Conservation (phyloP, 2,888 invertebrate species). For the Perdita meconis region DNA sequence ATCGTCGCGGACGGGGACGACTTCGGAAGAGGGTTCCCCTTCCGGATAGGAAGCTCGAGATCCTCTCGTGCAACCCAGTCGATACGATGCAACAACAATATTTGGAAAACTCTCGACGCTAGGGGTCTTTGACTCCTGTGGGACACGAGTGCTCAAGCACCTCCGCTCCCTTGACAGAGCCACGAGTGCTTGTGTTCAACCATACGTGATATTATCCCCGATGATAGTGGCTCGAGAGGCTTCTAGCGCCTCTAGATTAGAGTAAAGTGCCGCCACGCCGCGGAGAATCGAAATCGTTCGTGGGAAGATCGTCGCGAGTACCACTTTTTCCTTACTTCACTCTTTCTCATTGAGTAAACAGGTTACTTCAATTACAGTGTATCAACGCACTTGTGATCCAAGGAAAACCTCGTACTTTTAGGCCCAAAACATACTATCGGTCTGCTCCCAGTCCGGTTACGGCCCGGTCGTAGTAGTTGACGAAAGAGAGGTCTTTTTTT, state of each 20-base stretch:
- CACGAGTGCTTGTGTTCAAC: conserved; percentile 67
- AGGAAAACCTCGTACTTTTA: background rate
- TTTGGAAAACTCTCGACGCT: conserved; percentile 75
- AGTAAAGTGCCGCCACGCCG: conserved; percentile 51
- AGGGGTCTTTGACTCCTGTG: conserved; percentile 72
- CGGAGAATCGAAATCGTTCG: conserved; percentile 55
- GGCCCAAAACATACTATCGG: no score
- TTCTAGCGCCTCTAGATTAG: conserved; percentile 60
- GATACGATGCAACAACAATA: conserved; percentile 74
- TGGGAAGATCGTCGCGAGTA: conserved; percentile 52
- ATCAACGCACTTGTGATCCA: background rate
- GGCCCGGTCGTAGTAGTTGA: no score
- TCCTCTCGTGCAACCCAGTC: conserved; percentile 40
- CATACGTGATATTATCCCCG: conserved; percentile 66
- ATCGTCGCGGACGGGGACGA: conserved; percentile 38
- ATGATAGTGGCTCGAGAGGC: conserved; percentile 73
- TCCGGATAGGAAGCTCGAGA: conserved; percentile 14
- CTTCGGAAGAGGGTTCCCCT: conserved; percentile 16
- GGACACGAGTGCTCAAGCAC: conserved; percentile 59
- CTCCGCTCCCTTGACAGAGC: conserved; percentile 58
- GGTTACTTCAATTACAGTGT: background rate
- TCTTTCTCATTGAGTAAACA: conserved; percentile 5
- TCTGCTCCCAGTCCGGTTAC: no score
- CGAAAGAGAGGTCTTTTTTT: no score
- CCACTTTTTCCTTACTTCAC: background rate